phyloP scores from a whole-genome alignment of 2,797 vertebrate genomes.

The Hemibagrus guttatus region DNA sequence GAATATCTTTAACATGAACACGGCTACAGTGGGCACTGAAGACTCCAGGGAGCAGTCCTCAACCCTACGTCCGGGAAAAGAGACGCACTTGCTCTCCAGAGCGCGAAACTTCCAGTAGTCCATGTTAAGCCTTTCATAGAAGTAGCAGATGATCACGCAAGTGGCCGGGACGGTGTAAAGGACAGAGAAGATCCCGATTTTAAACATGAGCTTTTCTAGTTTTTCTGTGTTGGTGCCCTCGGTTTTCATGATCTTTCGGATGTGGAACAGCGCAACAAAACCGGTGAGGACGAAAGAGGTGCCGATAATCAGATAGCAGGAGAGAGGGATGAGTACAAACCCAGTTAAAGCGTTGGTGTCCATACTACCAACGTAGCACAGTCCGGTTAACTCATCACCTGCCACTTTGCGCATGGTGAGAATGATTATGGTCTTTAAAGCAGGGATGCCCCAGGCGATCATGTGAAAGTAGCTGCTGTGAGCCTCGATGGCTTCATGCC shows the following conservation, averaged over 20 bases:
- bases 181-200: constrained; percentile 87
- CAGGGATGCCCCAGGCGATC: constrained; percentile 86
- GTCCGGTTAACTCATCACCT: constrained; percentile 83
- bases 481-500: constrained; percentile 86
- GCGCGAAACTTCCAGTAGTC: constrained; percentile 82
- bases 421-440: constrained; percentile 84
- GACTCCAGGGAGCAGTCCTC: constrained; percentile 78
- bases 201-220: constrained; percentile 88
- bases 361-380: constrained; percentile 85
- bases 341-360: constrained; percentile 77
- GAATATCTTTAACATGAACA: constrained; percentile 89
- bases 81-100: constrained; percentile 72
- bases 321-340: constrained; percentile 83
- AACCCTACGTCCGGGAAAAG: constrained; percentile 67
- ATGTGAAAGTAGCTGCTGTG: constrained; percentile 89
- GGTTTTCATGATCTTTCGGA: constrained; percentile 87
- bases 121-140: constrained; percentile 85
- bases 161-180: constrained; percentile 87
- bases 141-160: constrained; percentile 85
- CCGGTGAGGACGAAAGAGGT: constrained; percentile 87
- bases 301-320: constrained; percentile 83
- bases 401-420: constrained; percentile 87
- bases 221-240: constrained; percentile 88
- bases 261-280: constrained; percentile 87
- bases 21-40: constrained; percentile 82